Percentiles rank a stretch among this genome's conserved stretches.
Evolutionary conservation across 2,113 vertebrate species (phyloP).

Genomic region (Xiphias gladius): DNA sequence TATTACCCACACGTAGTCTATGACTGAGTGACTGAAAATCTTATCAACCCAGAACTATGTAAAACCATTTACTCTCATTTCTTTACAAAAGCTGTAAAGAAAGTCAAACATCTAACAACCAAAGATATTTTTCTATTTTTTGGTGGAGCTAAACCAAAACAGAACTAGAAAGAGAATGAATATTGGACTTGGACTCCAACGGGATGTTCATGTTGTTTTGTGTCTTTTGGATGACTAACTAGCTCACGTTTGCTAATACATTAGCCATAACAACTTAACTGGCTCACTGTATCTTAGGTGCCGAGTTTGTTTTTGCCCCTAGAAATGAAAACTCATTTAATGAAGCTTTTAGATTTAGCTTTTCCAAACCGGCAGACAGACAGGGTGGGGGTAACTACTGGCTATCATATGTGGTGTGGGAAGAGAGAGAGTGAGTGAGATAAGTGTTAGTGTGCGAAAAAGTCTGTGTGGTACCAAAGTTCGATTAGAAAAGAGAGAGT

Average conservation of each 20-base stretch:
- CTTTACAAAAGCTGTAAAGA: too few species aligned
- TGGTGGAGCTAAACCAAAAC: too few species aligned
- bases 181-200: not conserved
- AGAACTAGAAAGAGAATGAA: not conserved
- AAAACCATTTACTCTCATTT: too few species aligned
- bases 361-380: conserved; percentile 10
- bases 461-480: conserved; percentile 17
- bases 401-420: conserved; percentile 26
- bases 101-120: too few species aligned
- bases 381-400: not conserved
- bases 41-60: too few species aligned
- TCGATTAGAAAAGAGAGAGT: conserved; percentile 24
- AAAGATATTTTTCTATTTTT: too few species aligned
- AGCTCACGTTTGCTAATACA: not conserved
- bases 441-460: conserved; percentile 45
- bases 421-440: conserved; percentile 40
- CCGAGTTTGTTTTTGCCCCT: not conserved
- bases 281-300: not conserved
- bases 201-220: not conserved
- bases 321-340: not conserved
- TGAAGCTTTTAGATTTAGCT: not conserved
- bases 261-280: not conserved
- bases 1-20: not conserved
- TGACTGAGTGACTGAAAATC: not conserved
- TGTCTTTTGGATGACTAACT: not conserved